Conservation (phyloP, 1,140 invertebrate genomes). For the Scaptomyza montana region DNA sequence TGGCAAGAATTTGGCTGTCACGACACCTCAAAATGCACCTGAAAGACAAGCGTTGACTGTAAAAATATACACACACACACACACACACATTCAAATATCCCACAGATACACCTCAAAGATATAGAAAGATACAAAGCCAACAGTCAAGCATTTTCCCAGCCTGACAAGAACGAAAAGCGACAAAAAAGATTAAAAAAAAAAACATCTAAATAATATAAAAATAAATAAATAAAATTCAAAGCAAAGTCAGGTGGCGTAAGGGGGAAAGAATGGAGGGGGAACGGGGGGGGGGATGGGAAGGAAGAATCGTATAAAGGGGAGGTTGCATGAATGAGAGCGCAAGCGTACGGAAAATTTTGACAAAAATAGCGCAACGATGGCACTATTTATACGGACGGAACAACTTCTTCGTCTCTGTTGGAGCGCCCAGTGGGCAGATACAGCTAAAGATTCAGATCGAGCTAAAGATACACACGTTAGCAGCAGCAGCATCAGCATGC, state of each 20-base stretch:
- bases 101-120: constrained; percentile 2
- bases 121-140: constrained; percentile 8
- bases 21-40: constrained; percentile 81
- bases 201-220: constrained; percentile 35
- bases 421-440: constrained; percentile 47
- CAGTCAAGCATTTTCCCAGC: constrained; percentile 26
- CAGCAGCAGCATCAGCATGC: constrained; percentile 12
- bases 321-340: constrained; percentile 74
- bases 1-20: constrained; percentile 73
- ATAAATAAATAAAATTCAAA: constrained; percentile 75
- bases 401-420: constrained; percentile 44
- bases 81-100: constrained; percentile 1
- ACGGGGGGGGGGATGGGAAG: background rate
- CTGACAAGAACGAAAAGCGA: constrained; percentile 22
- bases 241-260: constrained; percentile 34
- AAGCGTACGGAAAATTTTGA: constrained; percentile 77
- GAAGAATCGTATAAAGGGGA: background rate
- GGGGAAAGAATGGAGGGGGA: background rate
- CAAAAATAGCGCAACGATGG: constrained; percentile 73
- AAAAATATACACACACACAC: constrained; percentile 28
- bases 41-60: constrained; percentile 42
- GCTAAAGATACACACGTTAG: constrained; percentile 26
- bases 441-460: constrained; percentile 20
- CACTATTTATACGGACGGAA: constrained; percentile 73
- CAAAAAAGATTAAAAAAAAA: constrained; percentile 13